Evolutionary conservation across 2,797 vertebrate genomes (phyloP), one percentile per base, ranked within the genome.

Genomic region (Yasuhikotakia modesta): DNA sequence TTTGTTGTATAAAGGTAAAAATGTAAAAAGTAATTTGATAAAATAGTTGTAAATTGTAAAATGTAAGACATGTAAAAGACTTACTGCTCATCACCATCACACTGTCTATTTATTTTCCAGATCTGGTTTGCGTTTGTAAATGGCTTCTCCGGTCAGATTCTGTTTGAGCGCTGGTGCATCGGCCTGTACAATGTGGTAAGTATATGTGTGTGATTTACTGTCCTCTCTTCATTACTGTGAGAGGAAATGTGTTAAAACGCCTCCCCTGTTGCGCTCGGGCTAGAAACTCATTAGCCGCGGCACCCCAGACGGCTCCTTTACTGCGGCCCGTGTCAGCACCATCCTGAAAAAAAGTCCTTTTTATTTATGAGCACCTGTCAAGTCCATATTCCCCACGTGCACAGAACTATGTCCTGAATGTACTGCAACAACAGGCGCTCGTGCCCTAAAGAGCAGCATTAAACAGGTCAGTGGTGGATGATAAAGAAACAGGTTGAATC

Each of bases 51-150:
- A n/a, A n/a, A n/a, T n/a, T n/a, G n/a, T n/a, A n/a, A n/a, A n/a
- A n/a, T n/a, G n/a, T n/a, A n/a, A n/a, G n/a, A n/a, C n/a, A n/a
- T 35, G 35, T 53, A n/a, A 69, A 30, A 17, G 46, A 50, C 13
- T 4, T 17, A 2, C 46, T 48, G 6, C 11, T 27, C 16, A n/a
- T 55, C 21, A 32, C 35, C 22, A 24, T 14, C 77, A 16, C 71
- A 0, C 58, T 39, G 69, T 88, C 72, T 88, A 63, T 78, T 32
- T n/a, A n/a, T n/a, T 74, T 87, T 88, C 81, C 87, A 99, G 98
- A 94, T 99, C 91, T 99, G 97, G 98, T 99, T 99, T 87, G 97
- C 98, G 3, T 99, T 99, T 73, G 96, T 98, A 83, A 99, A 99
- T 79, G 97, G 98, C 70, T 99, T 99, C 91, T 99, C 98, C 46